A percentile compares a stretch with the other conserved stretches of the same genome.
These are phyloP conservation scores for Chascanopsetta lugubris DNA, from an alignment of 2,113 vertebrate species.

Conservation along the genomic window DNA sequence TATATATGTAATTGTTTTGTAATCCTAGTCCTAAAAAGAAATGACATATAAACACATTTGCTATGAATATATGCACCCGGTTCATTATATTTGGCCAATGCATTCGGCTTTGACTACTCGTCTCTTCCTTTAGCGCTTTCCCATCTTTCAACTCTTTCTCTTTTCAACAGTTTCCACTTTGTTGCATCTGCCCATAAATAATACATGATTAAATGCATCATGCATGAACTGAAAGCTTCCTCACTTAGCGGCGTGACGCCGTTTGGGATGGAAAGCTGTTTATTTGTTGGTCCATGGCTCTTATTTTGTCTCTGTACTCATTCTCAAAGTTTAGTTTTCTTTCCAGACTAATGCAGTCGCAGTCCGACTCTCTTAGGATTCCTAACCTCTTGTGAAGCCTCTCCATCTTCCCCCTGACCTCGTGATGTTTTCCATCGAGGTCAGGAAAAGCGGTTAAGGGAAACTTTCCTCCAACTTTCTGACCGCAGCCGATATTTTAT, in stretches of 20 bases:
- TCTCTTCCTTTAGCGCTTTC: not conserved
- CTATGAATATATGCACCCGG: too few species aligned
- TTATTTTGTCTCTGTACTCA: not conserved
- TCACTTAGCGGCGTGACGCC: not conserved
- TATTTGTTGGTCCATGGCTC: not conserved
- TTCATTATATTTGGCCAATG: too few species aligned
- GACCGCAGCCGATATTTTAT: not conserved
- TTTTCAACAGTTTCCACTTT: not conserved
- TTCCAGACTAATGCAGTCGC: too few species aligned
- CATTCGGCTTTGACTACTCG: not conserved
- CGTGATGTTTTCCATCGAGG: not conserved
- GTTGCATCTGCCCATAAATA: not conserved
- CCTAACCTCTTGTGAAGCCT: too few species aligned
- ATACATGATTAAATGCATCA: not conserved
- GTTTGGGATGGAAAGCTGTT: not conserved
- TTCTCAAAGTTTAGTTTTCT: not conserved
- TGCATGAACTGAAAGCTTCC: not conserved
- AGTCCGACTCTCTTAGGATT: not conserved
- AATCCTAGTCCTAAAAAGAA: too few species aligned
- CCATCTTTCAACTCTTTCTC: not conserved
- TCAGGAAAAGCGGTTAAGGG: not conserved
- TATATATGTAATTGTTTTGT: too few species aligned
- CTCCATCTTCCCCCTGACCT: not conserved
- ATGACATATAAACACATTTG: too few species aligned
- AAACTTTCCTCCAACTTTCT: not conserved